These are phyloP conservation scores for Phenganax marumi DNA, from an alignment of 92 coral and sea anemone genomes.

Conservation along the genomic window DNA sequence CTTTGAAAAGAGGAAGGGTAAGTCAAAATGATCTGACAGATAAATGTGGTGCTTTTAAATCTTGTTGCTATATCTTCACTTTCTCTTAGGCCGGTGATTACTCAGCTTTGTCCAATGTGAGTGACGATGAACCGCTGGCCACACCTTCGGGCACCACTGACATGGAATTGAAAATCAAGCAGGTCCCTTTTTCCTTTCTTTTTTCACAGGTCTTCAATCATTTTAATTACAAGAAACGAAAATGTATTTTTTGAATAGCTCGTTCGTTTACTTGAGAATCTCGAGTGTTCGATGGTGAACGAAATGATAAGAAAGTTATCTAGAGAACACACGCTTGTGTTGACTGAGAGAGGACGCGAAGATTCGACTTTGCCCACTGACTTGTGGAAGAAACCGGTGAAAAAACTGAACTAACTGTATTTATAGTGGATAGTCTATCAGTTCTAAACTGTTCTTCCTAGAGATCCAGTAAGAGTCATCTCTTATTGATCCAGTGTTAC, in stretches of 20 bases:
- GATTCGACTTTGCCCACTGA: slow-evolving; percentile 97
- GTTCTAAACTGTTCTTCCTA: not conserved
- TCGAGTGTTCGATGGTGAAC: slow-evolving; percentile 91
- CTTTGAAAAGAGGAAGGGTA: slow-evolving; percentile 89
- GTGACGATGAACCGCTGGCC: slow-evolving; percentile 96
- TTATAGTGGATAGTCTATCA: slow-evolving; percentile 10
- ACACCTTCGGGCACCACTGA: slow-evolving; percentile 94
- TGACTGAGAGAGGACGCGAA: slow-evolving; percentile 95
- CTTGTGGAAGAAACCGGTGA: slow-evolving; percentile 95
- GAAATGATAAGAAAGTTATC: slow-evolving; percentile 93
- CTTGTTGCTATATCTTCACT: not conserved
- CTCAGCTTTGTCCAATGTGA: slow-evolving; percentile 76
- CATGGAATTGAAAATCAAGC: slow-evolving; percentile 95
- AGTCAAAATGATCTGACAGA: not conserved
- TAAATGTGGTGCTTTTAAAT: not conserved
- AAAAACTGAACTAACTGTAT: slow-evolving; percentile 7
- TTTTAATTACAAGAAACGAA: slow-evolving; percentile 19
- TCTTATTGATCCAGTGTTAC: not conserved
- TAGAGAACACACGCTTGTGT: slow-evolving; percentile 93
- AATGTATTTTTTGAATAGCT: slow-evolving; percentile 50
- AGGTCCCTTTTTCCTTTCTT: slow-evolving; percentile 49
- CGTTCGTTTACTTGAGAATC: slow-evolving; percentile 80
- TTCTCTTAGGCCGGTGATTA: slow-evolving; percentile 78
- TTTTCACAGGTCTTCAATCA: not conserved
- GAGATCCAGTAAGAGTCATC: not conserved